These are phyloP conservation scores for Nerophis lumbriciformis DNA, from an alignment of 2,113 vertebrate genomes.

Conservation along the genomic window DNA sequence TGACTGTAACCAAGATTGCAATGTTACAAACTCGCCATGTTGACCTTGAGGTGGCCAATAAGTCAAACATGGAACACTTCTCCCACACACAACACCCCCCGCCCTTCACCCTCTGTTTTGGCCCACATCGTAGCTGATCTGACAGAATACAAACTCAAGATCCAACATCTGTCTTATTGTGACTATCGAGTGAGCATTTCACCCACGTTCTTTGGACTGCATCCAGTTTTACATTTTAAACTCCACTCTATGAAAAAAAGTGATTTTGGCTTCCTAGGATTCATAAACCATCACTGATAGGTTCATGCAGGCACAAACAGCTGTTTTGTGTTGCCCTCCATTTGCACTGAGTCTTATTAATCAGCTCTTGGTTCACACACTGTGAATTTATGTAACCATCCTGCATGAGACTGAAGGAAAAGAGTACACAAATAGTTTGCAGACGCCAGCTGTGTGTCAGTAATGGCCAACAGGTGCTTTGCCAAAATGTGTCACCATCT, in stretches of 20 bases:
- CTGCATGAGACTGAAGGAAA: constrained; percentile 18
- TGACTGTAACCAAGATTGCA: constrained; percentile 4
- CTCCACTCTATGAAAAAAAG: constrained; percentile 39
- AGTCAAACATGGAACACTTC: constrained; percentile 20
- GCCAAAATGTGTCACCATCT: constrained; percentile 27
- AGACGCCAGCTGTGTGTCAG: constrained; percentile 41
- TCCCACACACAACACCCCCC: constrained; percentile 13
- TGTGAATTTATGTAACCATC: constrained; percentile 57
- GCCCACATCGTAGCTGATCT: constrained; percentile 33
- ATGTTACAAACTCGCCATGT: constrained; percentile 25
- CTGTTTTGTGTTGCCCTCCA: constrained; percentile 66
- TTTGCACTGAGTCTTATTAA: constrained; percentile 64
- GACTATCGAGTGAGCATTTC: constrained; percentile 42
- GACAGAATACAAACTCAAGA: constrained; percentile 36
- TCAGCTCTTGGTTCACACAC: constrained; percentile 47
- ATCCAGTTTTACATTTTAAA: constrained; percentile 48
- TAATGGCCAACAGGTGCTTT: constrained; percentile 66
- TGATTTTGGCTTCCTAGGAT: constrained; percentile 49
- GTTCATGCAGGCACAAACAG: constrained; percentile 58
- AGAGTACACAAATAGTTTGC: constrained; percentile 37
- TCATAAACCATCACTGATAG: constrained; percentile 41
- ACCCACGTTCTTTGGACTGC: constrained; percentile 22
- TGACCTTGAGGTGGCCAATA: constrained; percentile 32
- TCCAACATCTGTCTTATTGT: constrained; percentile 62
- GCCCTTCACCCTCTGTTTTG: constrained; percentile 21